A percentile compares a stretch with the other conserved stretches of the same genome.
phyloP scores from a whole-genome alignment of 2,888 invertebrate genomes.

The Kuschelorhynchus macadamiae region DNA sequence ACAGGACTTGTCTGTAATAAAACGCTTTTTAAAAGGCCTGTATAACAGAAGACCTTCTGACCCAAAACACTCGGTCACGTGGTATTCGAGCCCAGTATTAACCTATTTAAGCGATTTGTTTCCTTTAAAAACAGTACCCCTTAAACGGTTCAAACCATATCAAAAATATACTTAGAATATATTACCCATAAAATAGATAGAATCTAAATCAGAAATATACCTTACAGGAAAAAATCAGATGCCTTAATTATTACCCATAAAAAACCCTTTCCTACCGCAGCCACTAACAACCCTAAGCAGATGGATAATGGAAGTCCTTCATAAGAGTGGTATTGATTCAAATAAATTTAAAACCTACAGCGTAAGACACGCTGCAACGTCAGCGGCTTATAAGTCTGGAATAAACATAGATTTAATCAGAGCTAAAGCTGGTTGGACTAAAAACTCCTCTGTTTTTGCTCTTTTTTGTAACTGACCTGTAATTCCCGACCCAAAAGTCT shows the following conservation, averaged over 20 bases:
- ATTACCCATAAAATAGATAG: constrained; percentile 4
- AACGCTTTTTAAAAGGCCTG: constrained; percentile 39
- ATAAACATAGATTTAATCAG: constrained; percentile 49
- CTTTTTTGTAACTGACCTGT: constrained; percentile 4
- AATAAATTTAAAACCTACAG: constrained; percentile 44
- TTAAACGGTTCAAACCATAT: constrained; percentile 36
- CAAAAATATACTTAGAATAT: constrained; percentile 19
- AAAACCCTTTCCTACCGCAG: constrained; percentile 45
- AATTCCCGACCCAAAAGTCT: not conserved
- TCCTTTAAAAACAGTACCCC: constrained; percentile 5
- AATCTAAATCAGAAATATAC: constrained; percentile 24
- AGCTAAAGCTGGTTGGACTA: constrained; percentile 50
- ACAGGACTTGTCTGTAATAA: constrained; percentile 2
- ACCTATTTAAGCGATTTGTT: not conserved
- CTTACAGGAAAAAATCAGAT: not conserved
- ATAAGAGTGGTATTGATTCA: constrained; percentile 52
- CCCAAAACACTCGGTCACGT: constrained; percentile 36
- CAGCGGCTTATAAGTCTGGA: constrained; percentile 51
- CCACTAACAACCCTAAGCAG: constrained; percentile 50
- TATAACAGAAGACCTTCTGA: constrained; percentile 12
- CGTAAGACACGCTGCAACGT: constrained; percentile 50
- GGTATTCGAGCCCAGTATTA: constrained; percentile 25
- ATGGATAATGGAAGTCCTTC: constrained; percentile 52
- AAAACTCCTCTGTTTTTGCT: constrained; percentile 13
- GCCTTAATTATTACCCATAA: constrained; percentile 24